Conservation (phyloP, 1,140 invertebrate genomes). For the Ceratina japonica region DNA sequence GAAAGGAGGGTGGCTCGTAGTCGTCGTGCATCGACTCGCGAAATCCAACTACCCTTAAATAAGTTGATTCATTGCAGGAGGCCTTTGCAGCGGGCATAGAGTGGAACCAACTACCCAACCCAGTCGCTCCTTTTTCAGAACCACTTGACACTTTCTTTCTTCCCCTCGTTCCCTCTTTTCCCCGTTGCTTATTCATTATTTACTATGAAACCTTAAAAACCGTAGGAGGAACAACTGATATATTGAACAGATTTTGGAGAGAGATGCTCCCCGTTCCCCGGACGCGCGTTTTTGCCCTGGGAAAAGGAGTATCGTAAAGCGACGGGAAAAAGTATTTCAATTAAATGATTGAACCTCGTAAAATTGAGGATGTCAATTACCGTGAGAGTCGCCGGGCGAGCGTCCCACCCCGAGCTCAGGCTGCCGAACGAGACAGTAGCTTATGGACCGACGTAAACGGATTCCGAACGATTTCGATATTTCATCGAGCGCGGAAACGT, state of each 20-base stretch:
- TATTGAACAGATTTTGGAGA: too few species aligned
- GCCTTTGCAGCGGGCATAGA: conserved; percentile 62
- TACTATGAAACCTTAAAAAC: background rate
- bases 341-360: conserved; percentile 29
- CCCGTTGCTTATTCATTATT: background rate
- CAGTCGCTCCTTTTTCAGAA: background rate
- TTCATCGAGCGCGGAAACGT: background rate
- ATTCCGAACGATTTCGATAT: conserved; percentile 29
- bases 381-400: conserved; percentile 13
- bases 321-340: conserved; percentile 17
- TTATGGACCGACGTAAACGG: conserved; percentile 21
- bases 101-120: conserved; percentile 12
- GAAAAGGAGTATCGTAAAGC: background rate
- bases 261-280: background rate
- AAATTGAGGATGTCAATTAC: conserved; percentile 38
- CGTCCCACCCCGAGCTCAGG: background rate
- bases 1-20: conserved; percentile 57
- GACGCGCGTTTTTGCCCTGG: too few species aligned
- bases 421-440: conserved; percentile 7
- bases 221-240: too few species aligned
- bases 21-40: conserved; percentile 78
- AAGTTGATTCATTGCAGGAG: conserved; percentile 78
- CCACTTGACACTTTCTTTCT: conserved; percentile 69
- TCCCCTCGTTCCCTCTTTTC: background rate
- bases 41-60: conserved; percentile 80